Conservation (phyloP, 2,113 vertebrate species). For the Embiotoca jacksoni region DNA sequence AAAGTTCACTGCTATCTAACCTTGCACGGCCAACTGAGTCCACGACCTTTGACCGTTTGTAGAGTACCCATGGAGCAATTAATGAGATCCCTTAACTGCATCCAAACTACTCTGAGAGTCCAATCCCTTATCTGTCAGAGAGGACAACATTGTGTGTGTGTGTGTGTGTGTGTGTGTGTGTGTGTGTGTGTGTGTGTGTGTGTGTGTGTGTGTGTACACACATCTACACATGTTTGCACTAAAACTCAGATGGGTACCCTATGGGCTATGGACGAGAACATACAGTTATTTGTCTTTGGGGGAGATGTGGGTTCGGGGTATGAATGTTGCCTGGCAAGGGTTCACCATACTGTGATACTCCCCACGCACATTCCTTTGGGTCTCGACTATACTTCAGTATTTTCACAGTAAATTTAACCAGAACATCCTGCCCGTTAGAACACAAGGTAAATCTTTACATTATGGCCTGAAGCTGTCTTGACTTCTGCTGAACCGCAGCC, state of each 20-base stretch:
- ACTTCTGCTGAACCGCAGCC: constrained; percentile 48
- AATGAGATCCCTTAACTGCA: constrained; percentile 30
- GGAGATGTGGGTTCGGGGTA: not conserved
- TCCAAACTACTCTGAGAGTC: constrained; percentile 16
- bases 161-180: not conserved
- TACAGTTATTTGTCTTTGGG: constrained; percentile 25
- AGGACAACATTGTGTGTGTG: not conserved
- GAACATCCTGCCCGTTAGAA: constrained; percentile 3
- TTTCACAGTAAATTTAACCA: constrained; percentile 60
- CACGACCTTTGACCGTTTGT: constrained; percentile 43
- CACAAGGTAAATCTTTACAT: constrained; percentile 60
- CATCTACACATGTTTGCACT: constrained; percentile 26
- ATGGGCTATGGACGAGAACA: constrained; percentile 17
- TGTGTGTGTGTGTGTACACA: not conserved
- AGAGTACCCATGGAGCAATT: constrained; percentile 19
- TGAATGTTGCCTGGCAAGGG: constrained; percentile 30
- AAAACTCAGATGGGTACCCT: constrained; percentile 46
- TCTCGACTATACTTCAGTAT: constrained; percentile 19
- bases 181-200: too few species aligned
- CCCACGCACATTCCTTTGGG: constrained; percentile 24
- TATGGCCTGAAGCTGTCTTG: constrained; percentile 42
- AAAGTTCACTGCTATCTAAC: constrained; percentile 47
- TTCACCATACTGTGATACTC: constrained; percentile 1
- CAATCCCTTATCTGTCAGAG: constrained; percentile 14
- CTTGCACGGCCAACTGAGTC: constrained; percentile 25